Conservation (phyloP, 2,888 invertebrate species). For the Parascotia fuliginaria region DNA sequence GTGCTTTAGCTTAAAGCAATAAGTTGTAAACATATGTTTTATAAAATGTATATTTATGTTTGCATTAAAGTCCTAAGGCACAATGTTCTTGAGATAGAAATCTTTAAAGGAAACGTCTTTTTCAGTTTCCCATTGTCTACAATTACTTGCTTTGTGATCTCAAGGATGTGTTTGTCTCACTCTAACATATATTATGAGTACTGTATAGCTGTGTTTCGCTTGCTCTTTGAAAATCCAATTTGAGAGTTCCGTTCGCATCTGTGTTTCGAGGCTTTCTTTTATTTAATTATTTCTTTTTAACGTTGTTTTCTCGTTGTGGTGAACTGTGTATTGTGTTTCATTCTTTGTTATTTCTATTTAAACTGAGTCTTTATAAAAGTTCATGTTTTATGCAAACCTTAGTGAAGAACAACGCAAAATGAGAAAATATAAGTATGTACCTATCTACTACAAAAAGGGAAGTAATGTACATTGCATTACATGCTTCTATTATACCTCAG, state of each 20-base stretch:
- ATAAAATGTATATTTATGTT: constrained; percentile 33
- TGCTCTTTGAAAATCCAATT: constrained; percentile 71
- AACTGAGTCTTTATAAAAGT: too few species aligned
- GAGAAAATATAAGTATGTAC: too few species aligned
- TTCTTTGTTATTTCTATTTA: not conserved
- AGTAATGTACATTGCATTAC: too few species aligned
- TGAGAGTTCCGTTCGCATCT: constrained; percentile 70
- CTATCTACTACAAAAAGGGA: too few species aligned
- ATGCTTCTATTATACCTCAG: too few species aligned
- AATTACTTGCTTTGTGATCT: constrained; percentile 81
- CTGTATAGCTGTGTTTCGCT: constrained; percentile 47
- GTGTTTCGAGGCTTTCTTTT: constrained; percentile 56
- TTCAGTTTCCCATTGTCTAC: constrained; percentile 83
- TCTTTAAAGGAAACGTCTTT: constrained; percentile 85
- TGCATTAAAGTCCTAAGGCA: constrained; percentile 67
- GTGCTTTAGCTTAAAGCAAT: constrained; percentile 9
- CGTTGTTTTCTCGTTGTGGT: constrained; percentile 42
- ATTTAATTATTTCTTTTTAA: constrained; percentile 49
- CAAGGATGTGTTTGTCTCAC: constrained; percentile 52
- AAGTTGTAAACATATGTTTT: constrained; percentile 19
- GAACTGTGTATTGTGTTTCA: constrained; percentile 18
- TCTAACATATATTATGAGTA: constrained; percentile 40
- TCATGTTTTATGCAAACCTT: too few species aligned
- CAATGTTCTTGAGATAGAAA: constrained; percentile 79
- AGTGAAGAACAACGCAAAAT: too few species aligned